Percentiles rank a stretch among this genome's conserved stretches.
Evolutionary conservation across 2,888 invertebrate species (phyloP).

Genomic region (Cyclophora punctaria): DNA sequence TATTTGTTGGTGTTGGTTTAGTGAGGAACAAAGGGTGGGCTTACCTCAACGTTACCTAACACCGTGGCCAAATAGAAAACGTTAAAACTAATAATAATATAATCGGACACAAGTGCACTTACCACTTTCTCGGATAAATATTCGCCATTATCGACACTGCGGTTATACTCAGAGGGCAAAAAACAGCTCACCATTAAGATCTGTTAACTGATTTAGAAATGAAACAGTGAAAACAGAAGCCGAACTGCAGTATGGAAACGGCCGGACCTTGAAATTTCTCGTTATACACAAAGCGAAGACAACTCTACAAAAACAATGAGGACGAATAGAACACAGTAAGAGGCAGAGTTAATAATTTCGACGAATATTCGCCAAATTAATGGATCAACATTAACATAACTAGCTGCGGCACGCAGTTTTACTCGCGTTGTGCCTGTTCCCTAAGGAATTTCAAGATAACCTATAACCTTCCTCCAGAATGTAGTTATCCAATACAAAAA

Average conservation of each 20-base stretch:
- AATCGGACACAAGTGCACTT: conserved; percentile 8
- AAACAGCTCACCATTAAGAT: conserved; percentile 6
- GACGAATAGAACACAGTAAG: conserved; percentile 10
- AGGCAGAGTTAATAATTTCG: too few species aligned
- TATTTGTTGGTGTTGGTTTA: conserved; percentile 4
- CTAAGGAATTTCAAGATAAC: too few species aligned
- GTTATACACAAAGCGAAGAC: conserved; percentile 30
- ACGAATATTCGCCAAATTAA: too few species aligned
- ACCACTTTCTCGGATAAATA: conserved; percentile 9
- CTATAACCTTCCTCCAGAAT: too few species aligned
- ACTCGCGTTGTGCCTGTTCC: too few species aligned
- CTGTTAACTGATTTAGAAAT: conserved; percentile 18
- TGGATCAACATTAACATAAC: too few species aligned
- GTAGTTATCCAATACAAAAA: too few species aligned
- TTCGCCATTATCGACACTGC: conserved; percentile 10
- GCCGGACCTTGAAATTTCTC: conserved; percentile 33
- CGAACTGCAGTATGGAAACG: conserved; percentile 24
- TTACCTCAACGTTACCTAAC: neutral
- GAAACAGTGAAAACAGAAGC: conserved; percentile 36
- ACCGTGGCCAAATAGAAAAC: too few species aligned
- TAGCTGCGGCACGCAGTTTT: too few species aligned
- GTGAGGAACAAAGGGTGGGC: neutral
- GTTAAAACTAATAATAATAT: conserved; percentile 1
- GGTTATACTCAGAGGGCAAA: conserved; percentile 8
- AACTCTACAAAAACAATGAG: conserved; percentile 23